Evolutionary conservation across 1,140 invertebrate species (phyloP), one percentile per base, ranked within the genome.

Genomic region (Pteromalus puparum): DNA sequence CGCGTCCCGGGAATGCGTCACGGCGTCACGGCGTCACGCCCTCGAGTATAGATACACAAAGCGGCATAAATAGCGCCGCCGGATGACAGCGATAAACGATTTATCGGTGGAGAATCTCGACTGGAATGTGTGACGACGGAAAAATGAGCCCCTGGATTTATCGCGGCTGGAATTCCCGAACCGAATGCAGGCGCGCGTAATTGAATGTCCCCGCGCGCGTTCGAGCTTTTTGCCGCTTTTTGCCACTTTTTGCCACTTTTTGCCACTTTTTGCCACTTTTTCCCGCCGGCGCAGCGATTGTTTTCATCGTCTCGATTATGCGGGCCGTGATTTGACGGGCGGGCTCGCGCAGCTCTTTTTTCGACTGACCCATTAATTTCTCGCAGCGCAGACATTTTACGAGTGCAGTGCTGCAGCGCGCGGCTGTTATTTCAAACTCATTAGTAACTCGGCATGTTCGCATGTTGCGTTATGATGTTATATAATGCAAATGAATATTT

Each of bases 71-170:
- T 82, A 82, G 70, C 21, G 70, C 70, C 38, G 48, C 28, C 42
- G 65, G 68, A 68, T 18, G 68, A 73, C 76, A 79, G 46, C 67
- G 53, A 72, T 84, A 84, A 84, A 84, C 75, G 76, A 84, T 84
- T 79, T 79, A 84, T 79, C 30, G 75, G 30, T 18, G 18, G 7
- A 72, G 82, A 67, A 72, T 78, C 82, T 72, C 26, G 76, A 30
- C 21, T 65, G 75, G 82, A 78, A 83, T 79, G 67, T n/a, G 28
- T 67, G 34, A 65, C 46, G 67, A 78, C 13, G 30, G 76, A 84
- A 84, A 84, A 84, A 84, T 84, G 76, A 79, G 76, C 46, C 61
- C 15, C 15, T 77, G 48, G 34, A 77, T 83, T 77, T 83, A 83
- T 82, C 24, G 34, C 1, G 1, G 42, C 12, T 46, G 34, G 46